phyloP scores from a whole-genome alignment of 1,140 invertebrate genomes.

The Scaptomyza graminum region DNA sequence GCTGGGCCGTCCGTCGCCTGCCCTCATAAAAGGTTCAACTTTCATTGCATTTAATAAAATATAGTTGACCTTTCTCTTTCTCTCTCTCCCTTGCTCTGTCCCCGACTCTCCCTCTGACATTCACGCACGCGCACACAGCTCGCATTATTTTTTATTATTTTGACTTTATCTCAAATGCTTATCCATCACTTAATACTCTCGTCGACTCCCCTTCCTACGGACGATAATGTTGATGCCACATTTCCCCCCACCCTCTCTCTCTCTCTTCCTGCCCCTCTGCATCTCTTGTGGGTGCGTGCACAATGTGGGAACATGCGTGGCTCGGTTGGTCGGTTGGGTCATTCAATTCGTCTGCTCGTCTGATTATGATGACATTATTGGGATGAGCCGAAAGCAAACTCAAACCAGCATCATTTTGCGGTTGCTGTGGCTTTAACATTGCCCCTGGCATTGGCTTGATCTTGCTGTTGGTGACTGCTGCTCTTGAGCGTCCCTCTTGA shows the following conservation, averaged over 20 bases:
- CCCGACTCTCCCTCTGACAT: constrained; percentile 1
- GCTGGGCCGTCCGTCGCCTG: constrained; percentile 41
- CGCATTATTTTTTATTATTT: constrained; percentile 74
- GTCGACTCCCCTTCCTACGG: constrained; percentile 3
- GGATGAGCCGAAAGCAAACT: neutral
- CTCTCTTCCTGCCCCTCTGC: constrained; percentile 8
- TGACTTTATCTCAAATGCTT: constrained; percentile 67
- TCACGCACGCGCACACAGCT: constrained; percentile 40
- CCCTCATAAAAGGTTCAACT: constrained; percentile 74
- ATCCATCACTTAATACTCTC: constrained; percentile 54
- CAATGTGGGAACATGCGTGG: constrained; percentile 61
- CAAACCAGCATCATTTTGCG: constrained; percentile 69
- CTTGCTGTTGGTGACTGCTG: constrained; percentile 10
- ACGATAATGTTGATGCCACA: neutral
- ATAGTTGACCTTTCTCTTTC: constrained; percentile 55
- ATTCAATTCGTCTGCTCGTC: constrained; percentile 13
- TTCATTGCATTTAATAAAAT: constrained; percentile 58
- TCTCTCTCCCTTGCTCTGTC: neutral
- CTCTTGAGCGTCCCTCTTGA: constrained; percentile 33
- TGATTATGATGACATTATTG: constrained; percentile 74
- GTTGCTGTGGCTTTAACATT: constrained; percentile 52
- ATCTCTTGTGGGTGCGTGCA: constrained; percentile 5
- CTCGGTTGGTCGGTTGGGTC: constrained; percentile 6
- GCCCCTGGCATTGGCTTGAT: constrained; percentile 23
- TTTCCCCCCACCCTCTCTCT: no score